A percentile compares a stretch with the other conserved stretches of the same genome.
Evolutionary conservation across 2,888 invertebrate genomes (phyloP).

Genomic region (Rutpela maculata): DNA sequence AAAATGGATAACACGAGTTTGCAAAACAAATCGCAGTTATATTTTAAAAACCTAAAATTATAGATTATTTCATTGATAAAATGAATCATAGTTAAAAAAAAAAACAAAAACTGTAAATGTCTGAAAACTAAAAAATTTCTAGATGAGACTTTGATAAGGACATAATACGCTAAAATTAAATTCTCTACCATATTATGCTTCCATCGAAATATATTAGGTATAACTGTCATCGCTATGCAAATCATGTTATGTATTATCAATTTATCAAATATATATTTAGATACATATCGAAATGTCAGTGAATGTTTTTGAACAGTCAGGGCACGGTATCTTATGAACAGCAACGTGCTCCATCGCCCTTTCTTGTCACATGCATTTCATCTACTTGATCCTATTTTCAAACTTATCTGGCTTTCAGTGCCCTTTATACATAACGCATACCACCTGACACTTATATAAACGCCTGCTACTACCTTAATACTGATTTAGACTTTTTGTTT

Average conservation of each 20-base stretch:
- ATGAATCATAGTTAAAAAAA: too few species aligned
- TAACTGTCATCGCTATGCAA: background rate
- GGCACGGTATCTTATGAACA: background rate
- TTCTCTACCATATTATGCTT: too few species aligned
- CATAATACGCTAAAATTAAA: too few species aligned
- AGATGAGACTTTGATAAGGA: too few species aligned
- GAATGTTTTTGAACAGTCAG: background rate
- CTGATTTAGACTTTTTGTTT: background rate
- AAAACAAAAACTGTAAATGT: too few species aligned
- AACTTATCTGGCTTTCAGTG: conserved; percentile 3
- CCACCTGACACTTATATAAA: conserved; percentile 11
- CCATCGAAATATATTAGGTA: background rate
- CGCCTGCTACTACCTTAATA: background rate
- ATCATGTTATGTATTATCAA: background rate
- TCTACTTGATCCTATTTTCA: background rate
- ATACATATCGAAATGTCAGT: background rate
- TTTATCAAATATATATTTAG: background rate
- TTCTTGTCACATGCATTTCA: conserved; percentile 11
- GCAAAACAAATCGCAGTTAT: too few species aligned
- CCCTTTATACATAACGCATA: background rate
- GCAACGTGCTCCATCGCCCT: background rate
- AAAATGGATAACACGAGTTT: too few species aligned
- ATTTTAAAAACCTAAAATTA: too few species aligned
- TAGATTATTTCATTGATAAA: too few species aligned
- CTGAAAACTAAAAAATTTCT: too few species aligned